Evolutionary conservation across 2,797 vertebrate genomes (phyloP).

Genomic region (Diplodus puntazzo): DNA sequence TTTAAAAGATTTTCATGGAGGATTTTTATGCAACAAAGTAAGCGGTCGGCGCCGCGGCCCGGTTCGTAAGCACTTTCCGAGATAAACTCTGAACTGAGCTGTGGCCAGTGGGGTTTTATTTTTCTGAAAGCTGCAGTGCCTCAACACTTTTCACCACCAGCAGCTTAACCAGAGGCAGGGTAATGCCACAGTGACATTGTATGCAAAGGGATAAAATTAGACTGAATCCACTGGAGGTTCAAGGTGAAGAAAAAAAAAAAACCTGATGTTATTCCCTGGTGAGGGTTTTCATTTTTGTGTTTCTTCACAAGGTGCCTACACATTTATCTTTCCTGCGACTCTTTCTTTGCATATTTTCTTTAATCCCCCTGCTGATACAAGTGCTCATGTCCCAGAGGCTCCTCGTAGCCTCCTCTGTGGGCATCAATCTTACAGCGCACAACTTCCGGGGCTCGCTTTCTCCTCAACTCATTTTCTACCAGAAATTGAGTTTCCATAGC

Average conservation of each 20-base stretch:
- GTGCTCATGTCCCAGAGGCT: constrained; percentile 80
- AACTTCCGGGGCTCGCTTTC: constrained; percentile 72
- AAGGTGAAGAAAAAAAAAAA: constrained; percentile 80
- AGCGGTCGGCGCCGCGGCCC: constrained; percentile 10
- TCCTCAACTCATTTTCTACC: constrained; percentile 67
- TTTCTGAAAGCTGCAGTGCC: constrained; percentile 34
- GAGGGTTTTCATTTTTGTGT: constrained; percentile 83
- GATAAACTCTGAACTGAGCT: constrained; percentile 49
- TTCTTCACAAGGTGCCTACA: constrained; percentile 81
- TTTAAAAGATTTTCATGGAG: constrained; percentile 43
- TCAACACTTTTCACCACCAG: constrained; percentile 25
- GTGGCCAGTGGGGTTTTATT: background rate
- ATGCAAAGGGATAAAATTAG: constrained; percentile 85
- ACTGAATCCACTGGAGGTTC: constrained; percentile 81
- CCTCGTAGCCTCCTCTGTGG: constrained; percentile 80
- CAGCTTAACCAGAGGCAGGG: constrained; percentile 42
- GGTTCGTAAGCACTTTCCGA: constrained; percentile 28
- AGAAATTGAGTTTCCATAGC: constrained; percentile 74
- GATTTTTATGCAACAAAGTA: constrained; percentile 41
- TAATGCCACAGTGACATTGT: constrained; percentile 66
- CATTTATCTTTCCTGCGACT: constrained; percentile 86
- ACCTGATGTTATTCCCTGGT: constrained; percentile 85
- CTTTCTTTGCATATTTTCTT: constrained; percentile 85
- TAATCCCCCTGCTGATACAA: constrained; percentile 86
- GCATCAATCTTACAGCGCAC: constrained; percentile 78